Conservation (phyloP, 2,113 vertebrate species). For the Zootoca vivipara region DNA sequence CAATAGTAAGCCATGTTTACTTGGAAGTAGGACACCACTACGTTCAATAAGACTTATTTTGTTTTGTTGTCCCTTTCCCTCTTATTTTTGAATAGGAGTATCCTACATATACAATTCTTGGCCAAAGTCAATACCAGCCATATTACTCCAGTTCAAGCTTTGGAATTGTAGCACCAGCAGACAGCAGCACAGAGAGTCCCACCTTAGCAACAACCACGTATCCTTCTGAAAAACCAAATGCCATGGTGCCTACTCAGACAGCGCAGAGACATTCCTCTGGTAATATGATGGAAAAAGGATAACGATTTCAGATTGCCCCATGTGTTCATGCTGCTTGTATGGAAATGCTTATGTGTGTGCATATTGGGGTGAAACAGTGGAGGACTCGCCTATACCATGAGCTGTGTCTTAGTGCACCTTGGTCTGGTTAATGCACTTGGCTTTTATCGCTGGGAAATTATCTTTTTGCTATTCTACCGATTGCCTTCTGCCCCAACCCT, state of each 20-base stretch:
- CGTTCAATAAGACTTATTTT: neutral
- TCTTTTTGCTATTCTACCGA: neutral
- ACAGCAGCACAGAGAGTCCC: constrained; percentile 72
- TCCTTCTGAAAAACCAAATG: constrained; percentile 76
- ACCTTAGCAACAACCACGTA: constrained; percentile 72
- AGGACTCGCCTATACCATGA: neutral
- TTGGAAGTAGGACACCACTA: neutral
- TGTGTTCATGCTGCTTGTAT: neutral
- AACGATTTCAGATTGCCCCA: neutral
- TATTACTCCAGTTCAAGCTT: constrained; percentile 90
- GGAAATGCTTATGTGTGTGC: neutral
- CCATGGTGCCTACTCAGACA: constrained; percentile 74
- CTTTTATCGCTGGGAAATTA: neutral
- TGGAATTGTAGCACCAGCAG: constrained; percentile 75
- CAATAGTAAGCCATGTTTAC: neutral
- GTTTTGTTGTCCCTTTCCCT: neutral
- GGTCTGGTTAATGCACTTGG: neutral
- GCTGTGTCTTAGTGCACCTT: neutral
- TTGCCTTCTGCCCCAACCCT: neutral
- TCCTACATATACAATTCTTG: constrained; percentile 89
- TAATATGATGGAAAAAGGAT: constrained; percentile 43
- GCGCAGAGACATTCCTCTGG: constrained; percentile 73
- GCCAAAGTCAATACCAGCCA: constrained; percentile 89
- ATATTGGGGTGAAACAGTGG: neutral
- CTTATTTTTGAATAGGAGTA: constrained; percentile 83